Evolutionary conservation across 1,140 invertebrate genomes (phyloP).

Genomic region (Solen grandis): DNA sequence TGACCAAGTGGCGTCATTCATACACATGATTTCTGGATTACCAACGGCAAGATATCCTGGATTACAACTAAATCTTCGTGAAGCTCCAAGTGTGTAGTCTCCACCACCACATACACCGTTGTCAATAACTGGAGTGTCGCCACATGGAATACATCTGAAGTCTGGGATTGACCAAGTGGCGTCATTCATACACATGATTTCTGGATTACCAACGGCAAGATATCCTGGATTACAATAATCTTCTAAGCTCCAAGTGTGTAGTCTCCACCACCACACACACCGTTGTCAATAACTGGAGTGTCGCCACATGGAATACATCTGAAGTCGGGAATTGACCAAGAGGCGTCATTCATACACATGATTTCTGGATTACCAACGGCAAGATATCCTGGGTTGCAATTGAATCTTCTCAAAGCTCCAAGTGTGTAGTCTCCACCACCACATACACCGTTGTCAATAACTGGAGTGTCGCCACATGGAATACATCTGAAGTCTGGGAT

Average conservation of each 20-base stretch:
- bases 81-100: slow-evolving; percentile 1
- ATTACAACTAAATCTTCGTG: neutral
- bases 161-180: slow-evolving; percentile 14
- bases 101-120: slow-evolving; percentile 20
- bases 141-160: slow-evolving; percentile 34
- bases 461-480: slow-evolving; percentile 16
- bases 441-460: slow-evolving; percentile 19
- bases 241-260: slow-evolving; percentile 4
- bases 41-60: slow-evolving; percentile 28
- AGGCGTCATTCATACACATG: slow-evolving; percentile 13
- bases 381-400: slow-evolving; percentile 11
- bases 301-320: slow-evolving; percentile 28
- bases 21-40: slow-evolving; percentile 3
- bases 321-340: slow-evolving; percentile 25
- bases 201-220: slow-evolving; percentile 1
- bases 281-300: slow-evolving; percentile 13
- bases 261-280: slow-evolving; percentile 16
- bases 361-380: slow-evolving; percentile 12
- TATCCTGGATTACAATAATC: slow-evolving; percentile 20
- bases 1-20: slow-evolving; percentile 16
- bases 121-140: neutral
- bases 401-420: slow-evolving; percentile 1
- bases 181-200: slow-evolving; percentile 25
- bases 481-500: slow-evolving; percentile 15
- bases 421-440: slow-evolving; percentile 16